Evolutionary conservation across 2,888 invertebrate species (phyloP).

Genomic region (Temnothorax rugatulus): DNA sequence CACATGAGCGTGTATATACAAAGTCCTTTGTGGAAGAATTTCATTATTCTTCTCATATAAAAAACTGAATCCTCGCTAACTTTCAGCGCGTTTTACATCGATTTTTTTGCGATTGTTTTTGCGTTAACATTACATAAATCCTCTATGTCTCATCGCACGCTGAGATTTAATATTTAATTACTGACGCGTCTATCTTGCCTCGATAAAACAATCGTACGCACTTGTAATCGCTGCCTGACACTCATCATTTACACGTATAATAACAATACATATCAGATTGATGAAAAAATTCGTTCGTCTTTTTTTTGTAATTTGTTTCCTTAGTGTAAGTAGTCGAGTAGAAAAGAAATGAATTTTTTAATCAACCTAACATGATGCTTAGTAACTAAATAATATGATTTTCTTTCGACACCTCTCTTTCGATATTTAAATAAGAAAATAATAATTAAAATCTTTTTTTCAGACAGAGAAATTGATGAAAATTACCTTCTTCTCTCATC

Average conservation of each 20-base stretch:
- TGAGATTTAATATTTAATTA: constrained; percentile 29
- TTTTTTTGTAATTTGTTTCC: background rate
- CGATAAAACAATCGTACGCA: background rate
- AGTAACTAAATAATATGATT: constrained; percentile 1
- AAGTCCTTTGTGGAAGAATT: constrained; percentile 40
- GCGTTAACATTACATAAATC: constrained; percentile 23
- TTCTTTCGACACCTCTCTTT: background rate
- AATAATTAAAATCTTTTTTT: background rate
- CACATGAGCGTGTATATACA: constrained; percentile 53
- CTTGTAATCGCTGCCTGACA: background rate
- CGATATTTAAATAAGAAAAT: constrained; percentile 9
- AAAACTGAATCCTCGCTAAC: constrained; percentile 39
- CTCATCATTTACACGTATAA: constrained; percentile 13
- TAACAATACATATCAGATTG: background rate
- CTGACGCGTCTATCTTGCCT: background rate
- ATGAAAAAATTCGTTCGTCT: background rate
- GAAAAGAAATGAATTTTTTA: constrained; percentile 3
- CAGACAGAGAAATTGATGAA: background rate
- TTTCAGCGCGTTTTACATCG: constrained; percentile 29
- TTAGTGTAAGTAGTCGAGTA: background rate
- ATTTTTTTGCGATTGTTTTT: background rate
- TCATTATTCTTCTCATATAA: constrained; percentile 37
- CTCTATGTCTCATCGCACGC: constrained; percentile 3
- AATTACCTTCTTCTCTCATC: background rate
- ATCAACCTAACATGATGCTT: background rate